Percentiles rank a stretch among this genome's conserved stretches.
Evolutionary conservation across 1,140 invertebrate species (phyloP).

Genomic region (Drosophila novamexicana): DNA sequence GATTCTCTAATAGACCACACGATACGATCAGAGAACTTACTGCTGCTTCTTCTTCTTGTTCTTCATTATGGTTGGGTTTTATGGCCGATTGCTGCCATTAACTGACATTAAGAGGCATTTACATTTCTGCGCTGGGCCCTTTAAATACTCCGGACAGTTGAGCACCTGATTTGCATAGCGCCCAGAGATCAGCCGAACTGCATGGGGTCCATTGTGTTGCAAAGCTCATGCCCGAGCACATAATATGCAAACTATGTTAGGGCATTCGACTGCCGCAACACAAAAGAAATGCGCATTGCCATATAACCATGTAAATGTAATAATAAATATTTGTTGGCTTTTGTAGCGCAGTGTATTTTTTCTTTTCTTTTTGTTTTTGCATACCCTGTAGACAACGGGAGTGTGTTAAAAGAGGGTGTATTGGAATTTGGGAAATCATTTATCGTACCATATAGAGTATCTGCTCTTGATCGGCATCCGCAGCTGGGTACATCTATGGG

Average conservation of each 20-base stretch:
- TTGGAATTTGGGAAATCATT: not conserved
- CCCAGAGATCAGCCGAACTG: slow-evolving; percentile 12
- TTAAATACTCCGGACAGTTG: slow-evolving; percentile 17
- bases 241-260: slow-evolving; percentile 14
- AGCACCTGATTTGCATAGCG: slow-evolving; percentile 42
- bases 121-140: slow-evolving; percentile 16
- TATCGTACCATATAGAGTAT: no score
- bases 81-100: slow-evolving; percentile 20
- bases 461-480: no score
- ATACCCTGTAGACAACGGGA: not conserved
- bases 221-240: not conserved
- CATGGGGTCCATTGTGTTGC: slow-evolving; percentile 1
- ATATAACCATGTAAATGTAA: slow-evolving; percentile 62
- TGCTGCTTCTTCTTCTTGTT: not conserved
- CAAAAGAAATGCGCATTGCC: slow-evolving; percentile 57
- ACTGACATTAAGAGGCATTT: slow-evolving; percentile 30
- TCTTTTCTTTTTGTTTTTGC: not conserved
- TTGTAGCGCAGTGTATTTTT: slow-evolving; percentile 46
- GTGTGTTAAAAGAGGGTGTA: not conserved
- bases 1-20: not conserved
- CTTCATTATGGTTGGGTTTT: slow-evolving; percentile 10
- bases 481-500: no score
- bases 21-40: not conserved
- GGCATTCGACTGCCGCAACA: slow-evolving; percentile 38
- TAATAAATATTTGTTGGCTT: slow-evolving; percentile 80